phyloP scores from a whole-genome alignment of 2,797 vertebrate genomes.

The Hyperoplus lanceolatus region DNA sequence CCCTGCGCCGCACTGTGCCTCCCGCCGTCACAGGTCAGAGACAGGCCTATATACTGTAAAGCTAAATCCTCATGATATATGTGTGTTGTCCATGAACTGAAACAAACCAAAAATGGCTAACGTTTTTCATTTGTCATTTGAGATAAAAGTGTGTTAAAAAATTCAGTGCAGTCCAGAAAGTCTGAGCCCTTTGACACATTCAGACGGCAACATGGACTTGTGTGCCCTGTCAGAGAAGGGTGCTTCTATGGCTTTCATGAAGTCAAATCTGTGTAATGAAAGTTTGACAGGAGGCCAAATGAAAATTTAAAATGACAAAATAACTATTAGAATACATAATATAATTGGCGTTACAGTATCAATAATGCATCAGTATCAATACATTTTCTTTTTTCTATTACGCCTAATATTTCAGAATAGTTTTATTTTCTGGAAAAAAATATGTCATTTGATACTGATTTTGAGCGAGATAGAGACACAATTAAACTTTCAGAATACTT shows the following conservation, averaged over 20 bases:
- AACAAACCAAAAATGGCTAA: not conserved
- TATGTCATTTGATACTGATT: not conserved
- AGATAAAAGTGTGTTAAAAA: not conserved
- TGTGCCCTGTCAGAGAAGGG: not conserved
- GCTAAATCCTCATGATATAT: not conserved
- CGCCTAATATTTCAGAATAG: too few species aligned
- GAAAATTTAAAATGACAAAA: not conserved
- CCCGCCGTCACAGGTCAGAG: conserved; percentile 93
- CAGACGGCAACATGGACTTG: not conserved
- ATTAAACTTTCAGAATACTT: not conserved
- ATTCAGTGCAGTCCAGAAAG: not conserved
- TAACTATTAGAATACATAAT: not conserved
- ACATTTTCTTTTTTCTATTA: not conserved
- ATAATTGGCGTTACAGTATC: not conserved
- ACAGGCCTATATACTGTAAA: not conserved
- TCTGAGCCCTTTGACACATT: not conserved
- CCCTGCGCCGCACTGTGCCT: conserved; percentile 95
- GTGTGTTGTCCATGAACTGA: not conserved
- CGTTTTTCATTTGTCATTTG: not conserved
- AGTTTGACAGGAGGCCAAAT: not conserved
- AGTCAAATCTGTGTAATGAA: not conserved
- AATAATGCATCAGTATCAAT: not conserved
- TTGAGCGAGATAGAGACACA: not conserved
- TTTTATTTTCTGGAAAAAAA: too few species aligned
- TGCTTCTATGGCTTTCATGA: not conserved